Base-by-base conservation (phyloP, 2,888 invertebrate genomes). In the Aromia moschata region DNA sequence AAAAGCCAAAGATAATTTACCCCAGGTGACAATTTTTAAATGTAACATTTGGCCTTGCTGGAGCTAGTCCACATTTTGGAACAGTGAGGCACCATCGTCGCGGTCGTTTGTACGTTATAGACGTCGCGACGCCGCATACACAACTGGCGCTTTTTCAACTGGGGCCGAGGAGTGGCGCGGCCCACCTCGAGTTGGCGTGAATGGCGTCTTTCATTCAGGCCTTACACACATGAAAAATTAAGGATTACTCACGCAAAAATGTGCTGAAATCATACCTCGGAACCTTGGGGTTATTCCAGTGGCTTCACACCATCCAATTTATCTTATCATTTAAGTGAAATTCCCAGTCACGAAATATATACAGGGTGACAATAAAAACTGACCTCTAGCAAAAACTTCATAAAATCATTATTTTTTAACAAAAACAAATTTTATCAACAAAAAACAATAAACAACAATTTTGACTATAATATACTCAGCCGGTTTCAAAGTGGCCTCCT, bases 61-160 rank as follows among this genome's bases (percentile, higher is more conserved):
- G 20, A 12, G 1, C 10, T 17, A 3, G 11, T 17, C 20, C 47
- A 36, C 37, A 47, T 20, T 36, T 14, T 37, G 16, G 16, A 20
- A 41, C 16, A 33, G 17, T n/a, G 10, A 38, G 44, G 53, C 58
- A 53, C 41, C 61, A 64, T 61, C 51, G 38, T 61, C 51, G 38
- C 44, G 56, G 44, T 44, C 25, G 33, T 30, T 40, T 37, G 17
- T 36, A 25, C 47, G 52, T 25, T 57, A 47, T 41, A 49, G 47
- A 58, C 65, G 62, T 60, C 65, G 56, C 65, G 65, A 52, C 65
- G 65, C 44, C 44, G 36, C 20, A 33, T 7, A n/a, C 15, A 11
- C 44, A 45, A 63, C 62, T 65, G 62, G 46, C 55, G 40, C 54
- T 49, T 36, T 45, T 38, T 47, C 60, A 49, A 57, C 54, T 56